phyloP scores from a whole-genome alignment of 30 jellyfish, hydroid and myxozoan genomes.

The Phacellophora camtschatica region DNA sequence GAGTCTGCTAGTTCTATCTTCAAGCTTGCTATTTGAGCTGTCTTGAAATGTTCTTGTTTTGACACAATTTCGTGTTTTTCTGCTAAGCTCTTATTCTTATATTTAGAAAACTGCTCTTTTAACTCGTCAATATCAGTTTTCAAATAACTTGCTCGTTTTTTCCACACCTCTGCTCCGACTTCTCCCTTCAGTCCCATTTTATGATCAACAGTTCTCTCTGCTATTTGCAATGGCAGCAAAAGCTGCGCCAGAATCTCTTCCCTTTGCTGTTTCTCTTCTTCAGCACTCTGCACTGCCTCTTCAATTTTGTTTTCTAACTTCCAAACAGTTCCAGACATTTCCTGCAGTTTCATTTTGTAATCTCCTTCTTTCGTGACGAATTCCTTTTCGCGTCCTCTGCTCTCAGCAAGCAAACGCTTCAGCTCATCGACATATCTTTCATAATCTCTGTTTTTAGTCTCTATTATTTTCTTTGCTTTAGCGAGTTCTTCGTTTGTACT shows the following conservation, averaged over 20 bases:
- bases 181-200: not conserved
- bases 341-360: conserved; percentile 31
- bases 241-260: conserved; percentile 43
- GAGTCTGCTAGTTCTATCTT: conserved; percentile 21
- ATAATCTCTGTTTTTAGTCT: not conserved
- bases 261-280: conserved; percentile 36
- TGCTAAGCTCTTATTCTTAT: not conserved
- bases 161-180: conserved; percentile 23
- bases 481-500: conserved; percentile 16
- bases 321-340: conserved; percentile 41
- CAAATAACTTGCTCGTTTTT: conserved; percentile 19
- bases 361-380: conserved; percentile 24
- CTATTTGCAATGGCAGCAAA: not conserved
- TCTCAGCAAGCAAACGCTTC: conserved; percentile 14
- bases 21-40: conserved; percentile 11
- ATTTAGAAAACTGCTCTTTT: conserved; percentile 26
- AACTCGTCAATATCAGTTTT: conserved; percentile 22
- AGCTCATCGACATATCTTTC: conserved; percentile 28
- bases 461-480: not conserved
- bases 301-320: conserved; percentile 12
- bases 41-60: not conserved
- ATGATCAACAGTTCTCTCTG: not conserved
- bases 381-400: conserved; percentile 27
- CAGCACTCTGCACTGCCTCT: conserved; percentile 42
- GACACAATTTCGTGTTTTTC: conserved; percentile 14